Conservation (phyloP, 2,888 invertebrate genomes). For the Plutella xylostella region DNA sequence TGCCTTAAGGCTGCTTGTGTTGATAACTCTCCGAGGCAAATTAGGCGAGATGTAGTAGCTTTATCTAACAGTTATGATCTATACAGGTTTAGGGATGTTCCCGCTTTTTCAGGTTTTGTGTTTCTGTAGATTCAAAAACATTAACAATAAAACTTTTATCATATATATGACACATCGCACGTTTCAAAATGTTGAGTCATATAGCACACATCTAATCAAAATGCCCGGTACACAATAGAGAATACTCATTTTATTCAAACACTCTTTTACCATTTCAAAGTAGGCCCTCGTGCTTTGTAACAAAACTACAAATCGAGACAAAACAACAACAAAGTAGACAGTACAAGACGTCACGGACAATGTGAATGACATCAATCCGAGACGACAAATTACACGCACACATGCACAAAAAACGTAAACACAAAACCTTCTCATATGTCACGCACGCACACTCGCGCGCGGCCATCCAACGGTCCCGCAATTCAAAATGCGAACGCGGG, state of each 20-base stretch:
- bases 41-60: too few species aligned
- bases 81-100: too few species aligned
- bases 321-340: slow-evolving; percentile 7
- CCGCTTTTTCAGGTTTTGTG: too few species aligned
- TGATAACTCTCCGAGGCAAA: slow-evolving; percentile 10
- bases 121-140: too few species aligned
- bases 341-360: slow-evolving; percentile 32
- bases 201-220: neutral
- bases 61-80: too few species aligned
- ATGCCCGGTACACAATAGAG: neutral
- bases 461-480: neutral
- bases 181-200: neutral
- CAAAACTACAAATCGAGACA: slow-evolving; percentile 6
- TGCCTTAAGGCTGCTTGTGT: slow-evolving; percentile 13
- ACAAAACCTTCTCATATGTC: slow-evolving; percentile 28
- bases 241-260: neutral
- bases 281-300: neutral
- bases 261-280: neutral
- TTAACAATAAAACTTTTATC: too few species aligned
- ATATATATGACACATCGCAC: neutral
- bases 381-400: slow-evolving; percentile 32
- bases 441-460: slow-evolving; percentile 22
- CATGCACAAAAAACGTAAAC: slow-evolving; percentile 8
- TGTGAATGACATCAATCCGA: slow-evolving; percentile 35
- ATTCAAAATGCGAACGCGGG: neutral